These are phyloP conservation scores for Aphis craccivora DNA, from an alignment of 1,140 invertebrate species.

Conservation along the genomic window DNA sequence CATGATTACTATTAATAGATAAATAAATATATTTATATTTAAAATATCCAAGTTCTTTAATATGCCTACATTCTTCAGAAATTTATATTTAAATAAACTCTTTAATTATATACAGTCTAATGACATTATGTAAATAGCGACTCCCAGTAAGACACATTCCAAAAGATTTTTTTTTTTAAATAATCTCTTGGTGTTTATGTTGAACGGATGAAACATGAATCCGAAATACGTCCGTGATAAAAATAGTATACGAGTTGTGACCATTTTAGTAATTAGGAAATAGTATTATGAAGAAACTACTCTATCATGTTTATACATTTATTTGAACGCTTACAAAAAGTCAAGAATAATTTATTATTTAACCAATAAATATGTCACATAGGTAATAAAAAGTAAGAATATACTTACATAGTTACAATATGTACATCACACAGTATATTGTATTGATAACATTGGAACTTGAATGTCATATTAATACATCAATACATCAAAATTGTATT, in stretches of 20 bases:
- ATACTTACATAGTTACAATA: too few species aligned
- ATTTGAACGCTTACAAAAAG: background rate
- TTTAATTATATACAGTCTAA: background rate
- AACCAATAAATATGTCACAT: background rate
- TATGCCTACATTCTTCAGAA: background rate
- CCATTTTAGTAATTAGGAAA: conserved; percentile 38
- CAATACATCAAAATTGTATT: too few species aligned
- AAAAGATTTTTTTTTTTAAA: background rate
- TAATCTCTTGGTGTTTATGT: conserved; percentile 19
- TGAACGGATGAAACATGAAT: conserved; percentile 44
- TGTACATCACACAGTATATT: background rate
- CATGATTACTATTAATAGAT: background rate
- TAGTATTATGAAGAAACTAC: background rate
- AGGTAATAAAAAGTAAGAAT: background rate
- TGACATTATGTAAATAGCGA: background rate
- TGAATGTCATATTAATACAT: background rate
- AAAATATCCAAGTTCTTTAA: background rate
- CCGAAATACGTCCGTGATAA: conserved; percentile 27
- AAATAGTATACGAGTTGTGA: conserved; percentile 50
- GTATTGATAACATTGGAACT: background rate
- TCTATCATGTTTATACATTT: background rate
- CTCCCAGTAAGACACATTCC: conserved; percentile 20
- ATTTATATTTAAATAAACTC: background rate
- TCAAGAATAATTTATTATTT: background rate
- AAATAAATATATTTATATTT: background rate